Base-by-base conservation (phyloP, 2,797 vertebrate genomes). In the Dendrocincla fuliginosa region DNA sequence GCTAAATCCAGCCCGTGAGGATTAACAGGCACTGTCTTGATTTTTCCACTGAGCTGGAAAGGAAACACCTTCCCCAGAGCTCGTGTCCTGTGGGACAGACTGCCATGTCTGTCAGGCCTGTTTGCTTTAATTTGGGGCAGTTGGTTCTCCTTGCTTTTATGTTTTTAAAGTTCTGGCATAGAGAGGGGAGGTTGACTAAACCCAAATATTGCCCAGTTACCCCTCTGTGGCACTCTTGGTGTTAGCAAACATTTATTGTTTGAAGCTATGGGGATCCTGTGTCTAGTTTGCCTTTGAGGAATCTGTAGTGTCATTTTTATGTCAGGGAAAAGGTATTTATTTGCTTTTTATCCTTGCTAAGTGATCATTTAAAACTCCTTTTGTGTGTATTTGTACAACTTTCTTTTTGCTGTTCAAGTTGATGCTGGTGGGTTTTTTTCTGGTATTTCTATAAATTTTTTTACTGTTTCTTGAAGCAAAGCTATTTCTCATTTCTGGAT, bases 181-280 rank as follows among this genome's bases (percentile, higher is more conserved):
- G 37, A 68, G 25, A 33, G 6, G 5, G 4, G 13, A 61, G 6
- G 3, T 13, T 78, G n/a, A 18, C 47, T 77, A 30, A 91, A 65
- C 19, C 8, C 10, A 30, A 61, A 20, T 1, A 0, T 27, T 47
- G 65, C 42, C 2, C 3, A 2, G 11, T 63, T 71, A 22, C 30
- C 5, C 18, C 13, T 73, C 18, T 41, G 44, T 33, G 49, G 25
- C 11, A 2, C 11, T 22, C 22, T 57, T 0, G 33, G 27, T 27
- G 11, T 47, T 69, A 42, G 42, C 49, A 87, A 77, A 78, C n/a
- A 16, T 74, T 27, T 39, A 8, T 44, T 63, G 6, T 67, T 68
- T 70, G 67, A 76, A 82, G 15, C 28, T 70, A 8, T 57, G 1
- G 1, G 17, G 60, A 37, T 70, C 17, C 11, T n/a, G 2, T 2